Base-by-base conservation (phyloP, 1,140 invertebrate species). In the Sipha flava region DNA sequence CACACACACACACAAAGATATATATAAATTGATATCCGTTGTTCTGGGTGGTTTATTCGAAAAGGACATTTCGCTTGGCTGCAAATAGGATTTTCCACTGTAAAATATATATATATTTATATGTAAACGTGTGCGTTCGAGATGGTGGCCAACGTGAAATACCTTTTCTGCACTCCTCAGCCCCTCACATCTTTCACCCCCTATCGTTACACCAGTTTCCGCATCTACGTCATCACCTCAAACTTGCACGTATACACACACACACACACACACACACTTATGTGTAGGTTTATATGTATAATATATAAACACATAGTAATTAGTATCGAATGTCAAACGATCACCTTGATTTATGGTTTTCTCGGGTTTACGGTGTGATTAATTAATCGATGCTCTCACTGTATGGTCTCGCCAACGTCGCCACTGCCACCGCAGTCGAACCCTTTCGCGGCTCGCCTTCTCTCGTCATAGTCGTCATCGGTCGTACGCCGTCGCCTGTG, bases 241-340 rank as follows among this genome's bases (percentile, higher is more conserved):
- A 9, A 23, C 21, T 5, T n/a, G 10, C 18, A 6, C 10, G 4
- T 40, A 18, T 47, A 45, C 16, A 45, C 12, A 43, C 14, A 29
- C 21, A 18, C 18, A 18, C 16, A 31, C 29, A 64, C 29, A 64
- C 21, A 29, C 16, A 14, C 26, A 31, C 26, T 18, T 16, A 52
- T 26, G 3, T 34, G 5, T n/a, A n/a, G n/a, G n/a, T n/a, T n/a
- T n/a, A n/a, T n/a, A n/a, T n/a, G n/a, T n/a, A n/a, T n/a, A n/a
- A n/a, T n/a, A n/a, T n/a, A n/a, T n/a, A n/a, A n/a, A n/a, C n/a
- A n/a, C n/a, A n/a, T n/a, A n/a, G 52, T 77, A 77, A 77, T 77
- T 77, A 52, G 73, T 77, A 77, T 77, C 73, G 34, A 59, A 77
- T 77, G 73, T 77, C 73, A 77, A 77, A 77, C 73, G 73, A 12